Conservation (phyloP, 2,888 invertebrate genomes). For the Drosophila mimica region DNA sequence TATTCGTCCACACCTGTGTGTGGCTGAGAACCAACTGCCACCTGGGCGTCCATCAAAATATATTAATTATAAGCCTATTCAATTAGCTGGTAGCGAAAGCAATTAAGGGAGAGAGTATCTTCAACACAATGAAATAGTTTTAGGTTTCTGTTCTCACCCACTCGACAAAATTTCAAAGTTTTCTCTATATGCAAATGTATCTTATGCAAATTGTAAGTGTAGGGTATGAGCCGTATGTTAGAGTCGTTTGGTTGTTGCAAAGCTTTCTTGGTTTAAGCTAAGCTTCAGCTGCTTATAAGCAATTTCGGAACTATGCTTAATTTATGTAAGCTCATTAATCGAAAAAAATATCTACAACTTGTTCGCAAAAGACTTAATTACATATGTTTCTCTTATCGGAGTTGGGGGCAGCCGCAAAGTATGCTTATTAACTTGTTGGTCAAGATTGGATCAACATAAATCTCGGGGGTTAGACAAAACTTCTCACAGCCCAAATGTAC, state of each 20-base stretch:
- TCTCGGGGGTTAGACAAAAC: slow-evolving; percentile 31
- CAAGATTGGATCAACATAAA: slow-evolving; percentile 28
- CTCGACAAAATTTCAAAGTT: slow-evolving; percentile 10
- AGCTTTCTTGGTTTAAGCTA: not conserved
- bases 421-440: slow-evolving; percentile 20
- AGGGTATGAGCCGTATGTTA: not conserved
- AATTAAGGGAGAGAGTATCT: slow-evolving; percentile 14
- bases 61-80: slow-evolving; percentile 53
- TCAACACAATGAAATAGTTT: slow-evolving; percentile 31
- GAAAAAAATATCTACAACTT: not conserved
- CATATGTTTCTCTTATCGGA: not conserved
- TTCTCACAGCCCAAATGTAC: slow-evolving; percentile 1
- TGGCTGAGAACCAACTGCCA: slow-evolving; percentile 17
- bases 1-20: not conserved
- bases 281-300: not conserved
- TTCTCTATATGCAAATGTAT: slow-evolving; percentile 33
- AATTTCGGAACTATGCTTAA: not conserved
- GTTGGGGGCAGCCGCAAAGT: not conserved
- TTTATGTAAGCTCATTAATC: not conserved
- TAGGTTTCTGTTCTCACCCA: slow-evolving; percentile 27
- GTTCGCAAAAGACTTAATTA: not conserved
- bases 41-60: slow-evolving; percentile 39
- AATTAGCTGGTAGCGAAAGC: slow-evolving; percentile 51
- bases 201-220: not conserved
- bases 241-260: not conserved